phyloP scores from a whole-genome alignment of 2,113 vertebrate genomes.

The Vireo altiloquus region DNA sequence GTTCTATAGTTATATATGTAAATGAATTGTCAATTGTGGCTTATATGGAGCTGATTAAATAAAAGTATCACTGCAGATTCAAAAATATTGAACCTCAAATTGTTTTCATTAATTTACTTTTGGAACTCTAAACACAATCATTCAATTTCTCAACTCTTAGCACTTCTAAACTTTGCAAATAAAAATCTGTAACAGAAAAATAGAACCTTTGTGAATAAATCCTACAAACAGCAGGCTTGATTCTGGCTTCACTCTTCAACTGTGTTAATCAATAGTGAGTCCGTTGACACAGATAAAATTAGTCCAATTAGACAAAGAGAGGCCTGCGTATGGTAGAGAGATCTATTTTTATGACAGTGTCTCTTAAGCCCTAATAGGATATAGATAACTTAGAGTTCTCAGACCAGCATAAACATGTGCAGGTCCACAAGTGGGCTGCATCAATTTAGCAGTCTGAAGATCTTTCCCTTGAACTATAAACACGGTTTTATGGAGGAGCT shows the following conservation, averaged over 20 bases:
- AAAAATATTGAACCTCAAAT: not conserved
- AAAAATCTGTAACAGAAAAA: not conserved
- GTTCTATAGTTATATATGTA: not conserved
- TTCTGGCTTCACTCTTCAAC: not conserved
- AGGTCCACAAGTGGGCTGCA: not conserved
- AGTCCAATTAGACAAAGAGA: not conserved
- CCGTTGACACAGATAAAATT: not conserved
- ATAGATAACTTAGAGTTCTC: not conserved
- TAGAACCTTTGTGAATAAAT: not conserved
- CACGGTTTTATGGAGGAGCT: not conserved
- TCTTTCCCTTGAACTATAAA: not conserved
- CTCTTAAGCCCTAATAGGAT: slow-evolving; percentile 12
- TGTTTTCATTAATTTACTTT: not conserved
- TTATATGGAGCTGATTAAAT: not conserved
- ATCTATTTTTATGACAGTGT: not conserved
- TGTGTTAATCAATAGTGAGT: not conserved
- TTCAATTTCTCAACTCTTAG: not conserved
- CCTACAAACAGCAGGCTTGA: not conserved
- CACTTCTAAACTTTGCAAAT: not conserved
- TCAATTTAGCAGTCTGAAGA: not conserved
- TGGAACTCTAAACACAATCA: not conserved
- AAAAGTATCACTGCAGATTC: not conserved
- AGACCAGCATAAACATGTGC: not conserved
- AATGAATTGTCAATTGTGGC: not conserved
- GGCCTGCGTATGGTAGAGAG: not conserved